These are phyloP conservation scores for Hemiprocne comata DNA, from an alignment of 2,113 vertebrate genomes.

Conservation along the genomic window DNA sequence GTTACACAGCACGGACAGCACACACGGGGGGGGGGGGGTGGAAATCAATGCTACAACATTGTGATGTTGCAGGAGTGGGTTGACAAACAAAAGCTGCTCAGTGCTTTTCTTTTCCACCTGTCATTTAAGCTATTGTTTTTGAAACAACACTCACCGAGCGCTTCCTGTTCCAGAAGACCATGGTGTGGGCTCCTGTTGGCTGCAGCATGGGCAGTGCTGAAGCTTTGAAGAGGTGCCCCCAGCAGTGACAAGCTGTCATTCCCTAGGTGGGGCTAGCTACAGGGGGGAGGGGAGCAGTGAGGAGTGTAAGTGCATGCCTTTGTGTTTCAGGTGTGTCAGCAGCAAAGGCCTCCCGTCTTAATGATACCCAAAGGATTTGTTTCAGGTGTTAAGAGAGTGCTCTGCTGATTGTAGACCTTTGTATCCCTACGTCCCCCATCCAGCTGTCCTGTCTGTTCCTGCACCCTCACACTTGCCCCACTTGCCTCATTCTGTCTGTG, in stretches of 20 bases:
- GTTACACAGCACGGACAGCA: accelerated
- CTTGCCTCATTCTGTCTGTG: neutral
- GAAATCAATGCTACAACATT: neutral
- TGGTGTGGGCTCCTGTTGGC: neutral
- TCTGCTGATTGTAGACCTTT: neutral
- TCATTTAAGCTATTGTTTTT: neutral
- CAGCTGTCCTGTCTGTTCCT: neutral
- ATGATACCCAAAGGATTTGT: neutral
- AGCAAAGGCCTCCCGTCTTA: neutral
- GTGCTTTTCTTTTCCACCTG: neutral
- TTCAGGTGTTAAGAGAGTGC: neutral
- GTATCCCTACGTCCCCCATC: neutral
- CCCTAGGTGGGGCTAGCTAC: neutral
- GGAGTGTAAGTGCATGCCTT: neutral
- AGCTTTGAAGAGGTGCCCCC: neutral
- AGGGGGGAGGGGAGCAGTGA: too few relatives aligned
- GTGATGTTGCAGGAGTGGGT: neutral
- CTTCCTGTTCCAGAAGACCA: neutral
- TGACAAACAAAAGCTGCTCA: neutral
- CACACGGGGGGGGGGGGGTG: accelerated
- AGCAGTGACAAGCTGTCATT: neutral
- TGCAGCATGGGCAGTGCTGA: neutral
- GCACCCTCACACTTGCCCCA: neutral
- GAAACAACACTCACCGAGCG: neutral
- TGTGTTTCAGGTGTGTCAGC: neutral